These are phyloP conservation scores for Gymnothorax javanicus DNA, from an alignment of 2,797 vertebrate species.

Conservation along the genomic window DNA sequence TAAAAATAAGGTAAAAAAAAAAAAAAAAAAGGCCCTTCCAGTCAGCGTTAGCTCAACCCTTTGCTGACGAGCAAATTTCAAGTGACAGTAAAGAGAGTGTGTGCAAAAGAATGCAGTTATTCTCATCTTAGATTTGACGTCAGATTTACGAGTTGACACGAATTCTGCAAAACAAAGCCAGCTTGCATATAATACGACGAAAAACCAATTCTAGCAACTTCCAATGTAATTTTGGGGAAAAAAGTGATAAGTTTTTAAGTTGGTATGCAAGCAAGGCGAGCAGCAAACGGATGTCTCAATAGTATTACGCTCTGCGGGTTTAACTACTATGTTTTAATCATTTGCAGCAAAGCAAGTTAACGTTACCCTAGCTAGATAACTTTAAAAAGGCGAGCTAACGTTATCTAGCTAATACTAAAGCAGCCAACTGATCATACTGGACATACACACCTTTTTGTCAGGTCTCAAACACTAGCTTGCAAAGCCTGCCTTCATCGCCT, in stretches of 20 bases:
- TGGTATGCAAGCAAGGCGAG: too few species aligned
- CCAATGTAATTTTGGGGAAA: too few species aligned
- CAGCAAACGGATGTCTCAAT: neutral
- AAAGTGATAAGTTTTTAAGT: too few species aligned
- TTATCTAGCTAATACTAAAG: neutral
- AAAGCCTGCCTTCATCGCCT: neutral
- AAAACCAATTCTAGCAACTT: neutral
- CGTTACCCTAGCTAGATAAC: neutral
- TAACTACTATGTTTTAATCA: too few species aligned
- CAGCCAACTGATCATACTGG: too few species aligned
- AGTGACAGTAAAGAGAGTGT: neutral
- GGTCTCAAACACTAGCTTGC: neutral
- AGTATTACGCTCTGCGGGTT: too few species aligned
- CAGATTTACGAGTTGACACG: too few species aligned
- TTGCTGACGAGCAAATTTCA: neutral
- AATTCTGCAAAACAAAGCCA: neutral
- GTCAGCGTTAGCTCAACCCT: neutral
- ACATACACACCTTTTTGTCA: conserved; percentile 13
- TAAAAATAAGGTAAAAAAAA: neutral
- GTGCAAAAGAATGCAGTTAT: too few species aligned
- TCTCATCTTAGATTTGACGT: too few species aligned
- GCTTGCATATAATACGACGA: neutral
- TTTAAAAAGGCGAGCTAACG: neutral
- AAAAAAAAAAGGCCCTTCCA: neutral
- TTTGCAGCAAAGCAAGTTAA: neutral